These are phyloP conservation scores for Doris montereyensis DNA, from an alignment of 2,888 invertebrate species.

Conservation along the genomic window DNA sequence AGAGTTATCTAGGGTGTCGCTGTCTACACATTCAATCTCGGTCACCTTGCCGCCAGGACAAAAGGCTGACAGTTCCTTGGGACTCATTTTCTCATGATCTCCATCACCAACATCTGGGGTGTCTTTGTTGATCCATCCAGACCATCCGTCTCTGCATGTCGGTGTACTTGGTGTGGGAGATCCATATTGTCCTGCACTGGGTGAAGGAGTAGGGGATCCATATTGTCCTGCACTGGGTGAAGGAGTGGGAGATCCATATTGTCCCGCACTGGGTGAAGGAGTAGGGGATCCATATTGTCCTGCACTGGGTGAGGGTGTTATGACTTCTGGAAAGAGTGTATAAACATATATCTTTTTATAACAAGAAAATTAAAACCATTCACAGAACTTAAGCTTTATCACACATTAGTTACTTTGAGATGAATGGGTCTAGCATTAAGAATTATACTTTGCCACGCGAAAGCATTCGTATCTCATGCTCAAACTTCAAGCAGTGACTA, in stretches of 20 bases:
- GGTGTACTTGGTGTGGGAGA: background rate
- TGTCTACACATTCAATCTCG: constrained; percentile 62
- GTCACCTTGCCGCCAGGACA: constrained; percentile 58
- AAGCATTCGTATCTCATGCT: too few species aligned
- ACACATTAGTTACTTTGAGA: too few species aligned
- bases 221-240: background rate
- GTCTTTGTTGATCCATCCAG: constrained; percentile 56
- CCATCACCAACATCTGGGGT: constrained; percentile 49
- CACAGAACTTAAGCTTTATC: too few species aligned
- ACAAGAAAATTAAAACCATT: too few species aligned
- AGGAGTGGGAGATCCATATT: constrained; percentile 25
- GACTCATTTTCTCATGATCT: constrained; percentile 52
- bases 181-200: background rate
- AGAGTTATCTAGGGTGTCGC: constrained; percentile 50
- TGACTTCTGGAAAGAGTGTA: too few species aligned
- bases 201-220: background rate
- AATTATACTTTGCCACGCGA: too few species aligned
- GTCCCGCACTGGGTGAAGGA: constrained; percentile 2
- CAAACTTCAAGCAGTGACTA: too few species aligned
- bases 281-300: constrained; percentile 7
- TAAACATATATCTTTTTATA: too few species aligned
- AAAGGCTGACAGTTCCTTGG: constrained; percentile 49
- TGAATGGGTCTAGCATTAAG: too few species aligned
- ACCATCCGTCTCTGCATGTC: constrained; percentile 47
- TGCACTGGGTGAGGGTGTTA: background rate